Conservation (phyloP, 2,888 invertebrate genomes). For the Acleris holmiana region DNA sequence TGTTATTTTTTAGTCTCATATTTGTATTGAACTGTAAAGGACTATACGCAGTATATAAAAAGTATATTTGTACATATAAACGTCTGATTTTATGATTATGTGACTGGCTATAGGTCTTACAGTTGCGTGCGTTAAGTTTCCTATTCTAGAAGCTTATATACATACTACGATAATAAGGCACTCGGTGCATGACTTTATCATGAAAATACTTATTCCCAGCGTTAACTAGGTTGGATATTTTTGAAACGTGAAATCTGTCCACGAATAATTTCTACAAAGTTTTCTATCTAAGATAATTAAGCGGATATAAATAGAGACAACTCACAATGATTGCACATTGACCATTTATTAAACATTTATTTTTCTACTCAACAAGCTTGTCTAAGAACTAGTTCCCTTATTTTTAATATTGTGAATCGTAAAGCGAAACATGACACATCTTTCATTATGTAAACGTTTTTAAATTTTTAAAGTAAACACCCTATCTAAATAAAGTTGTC, state of each 20-base stretch:
- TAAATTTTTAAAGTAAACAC: constrained; percentile 3
- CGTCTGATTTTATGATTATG: no score
- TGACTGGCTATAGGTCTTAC: no score
- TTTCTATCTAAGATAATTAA: no score
- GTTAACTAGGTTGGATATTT: constrained; percentile 24
- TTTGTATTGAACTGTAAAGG: no score
- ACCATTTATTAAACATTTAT: background rate
- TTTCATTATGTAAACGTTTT: background rate
- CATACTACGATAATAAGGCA: constrained; percentile 77
- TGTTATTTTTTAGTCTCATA: no score
- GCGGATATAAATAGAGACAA: no score
- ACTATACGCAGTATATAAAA: no score
- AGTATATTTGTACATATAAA: no score
- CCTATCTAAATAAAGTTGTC: constrained; percentile 12
- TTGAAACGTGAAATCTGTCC: no score
- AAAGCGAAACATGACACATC: background rate
- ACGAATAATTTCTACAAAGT: no score
- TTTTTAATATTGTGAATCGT: background rate
- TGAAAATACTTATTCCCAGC: constrained; percentile 37
- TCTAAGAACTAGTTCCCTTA: background rate
- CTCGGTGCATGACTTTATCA: constrained; percentile 66
- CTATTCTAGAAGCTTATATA: constrained; percentile 54
- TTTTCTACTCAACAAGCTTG: background rate
- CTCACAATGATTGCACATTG: no score
- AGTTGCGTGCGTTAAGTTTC: background rate